Evolutionary conservation across 2,888 invertebrate species (phyloP).

Genomic region (Herminia tarsipennalis): DNA sequence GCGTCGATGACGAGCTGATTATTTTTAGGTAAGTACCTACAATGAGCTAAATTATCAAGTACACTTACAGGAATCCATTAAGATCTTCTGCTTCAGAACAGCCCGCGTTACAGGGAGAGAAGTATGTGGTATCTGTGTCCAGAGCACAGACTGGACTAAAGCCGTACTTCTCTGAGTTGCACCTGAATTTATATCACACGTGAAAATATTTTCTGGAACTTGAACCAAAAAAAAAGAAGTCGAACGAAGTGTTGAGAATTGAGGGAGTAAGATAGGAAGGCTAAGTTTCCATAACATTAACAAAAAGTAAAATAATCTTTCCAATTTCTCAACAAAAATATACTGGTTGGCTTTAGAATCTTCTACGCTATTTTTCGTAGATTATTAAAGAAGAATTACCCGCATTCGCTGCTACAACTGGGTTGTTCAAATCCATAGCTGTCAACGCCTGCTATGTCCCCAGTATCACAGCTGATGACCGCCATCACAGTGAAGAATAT

Average conservation of each 20-base stretch:
- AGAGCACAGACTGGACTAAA: constrained; percentile 71
- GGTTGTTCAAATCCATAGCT: constrained; percentile 52
- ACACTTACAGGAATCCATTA: constrained; percentile 68
- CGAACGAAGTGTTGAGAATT: too few species aligned
- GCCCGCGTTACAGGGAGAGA: constrained; percentile 76
- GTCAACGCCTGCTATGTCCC: constrained; percentile 49
- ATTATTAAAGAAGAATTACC: constrained; percentile 43
- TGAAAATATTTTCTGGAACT: background rate
- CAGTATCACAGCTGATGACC: constrained; percentile 54
- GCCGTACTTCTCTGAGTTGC: constrained; percentile 64
- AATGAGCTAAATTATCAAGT: background rate
- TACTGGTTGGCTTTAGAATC: too few species aligned
- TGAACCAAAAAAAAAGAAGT: background rate
- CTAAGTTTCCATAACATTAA: too few species aligned
- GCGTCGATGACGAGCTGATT: too few species aligned
- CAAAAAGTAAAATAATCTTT: too few species aligned
- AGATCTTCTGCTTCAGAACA: constrained; percentile 61
- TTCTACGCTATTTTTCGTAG: too few species aligned
- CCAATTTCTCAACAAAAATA: too few species aligned
- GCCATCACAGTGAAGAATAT: constrained; percentile 58
- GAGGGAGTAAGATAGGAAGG: too few species aligned
- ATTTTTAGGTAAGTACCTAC: too few species aligned
- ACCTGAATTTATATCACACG: constrained; percentile 46
- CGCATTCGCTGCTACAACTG: constrained; percentile 61
- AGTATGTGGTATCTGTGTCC: constrained; percentile 60